Evolutionary conservation across 2,113 vertebrate species (phyloP).

Genomic region (Montifringilla adamsi): DNA sequence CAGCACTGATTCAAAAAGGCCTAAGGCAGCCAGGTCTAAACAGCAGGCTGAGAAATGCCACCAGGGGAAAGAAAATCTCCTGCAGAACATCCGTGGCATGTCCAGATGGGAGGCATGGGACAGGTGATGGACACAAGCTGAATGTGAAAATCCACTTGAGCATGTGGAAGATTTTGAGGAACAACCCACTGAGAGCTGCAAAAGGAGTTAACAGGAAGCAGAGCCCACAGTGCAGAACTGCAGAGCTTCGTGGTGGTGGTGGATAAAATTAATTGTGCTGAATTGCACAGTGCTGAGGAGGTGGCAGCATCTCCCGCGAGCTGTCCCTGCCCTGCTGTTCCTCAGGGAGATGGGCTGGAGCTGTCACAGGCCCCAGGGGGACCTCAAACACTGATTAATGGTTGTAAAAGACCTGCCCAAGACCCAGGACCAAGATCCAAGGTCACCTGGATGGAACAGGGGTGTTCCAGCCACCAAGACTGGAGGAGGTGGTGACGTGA

Average conservation of each 20-base stretch:
- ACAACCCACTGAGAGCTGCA: neutral
- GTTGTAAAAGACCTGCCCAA: neutral
- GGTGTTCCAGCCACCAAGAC: fast-evolving
- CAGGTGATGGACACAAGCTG: neutral
- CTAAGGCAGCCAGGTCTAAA: neutral
- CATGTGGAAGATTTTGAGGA: neutral
- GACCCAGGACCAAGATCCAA: neutral
- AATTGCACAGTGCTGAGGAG: neutral
- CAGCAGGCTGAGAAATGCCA: neutral
- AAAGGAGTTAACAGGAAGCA: neutral
- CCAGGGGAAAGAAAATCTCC: neutral
- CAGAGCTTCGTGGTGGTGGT: neutral
- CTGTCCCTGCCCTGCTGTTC: neutral
- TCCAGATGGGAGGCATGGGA: neutral
- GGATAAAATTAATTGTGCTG: neutral
- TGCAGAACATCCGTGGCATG: neutral
- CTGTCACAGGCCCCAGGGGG: fast-evolving
- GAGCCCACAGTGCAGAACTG: neutral
- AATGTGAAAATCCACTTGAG: fast-evolving
- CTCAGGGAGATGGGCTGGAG: neutral
- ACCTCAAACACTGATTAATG: neutral
- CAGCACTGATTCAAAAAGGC: neutral
- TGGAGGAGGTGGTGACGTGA: fast-evolving
- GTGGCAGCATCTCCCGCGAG: neutral
- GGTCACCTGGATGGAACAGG: neutral